Conservation (phyloP, 2,888 invertebrate species). For the Protophormia terraenovae region DNA sequence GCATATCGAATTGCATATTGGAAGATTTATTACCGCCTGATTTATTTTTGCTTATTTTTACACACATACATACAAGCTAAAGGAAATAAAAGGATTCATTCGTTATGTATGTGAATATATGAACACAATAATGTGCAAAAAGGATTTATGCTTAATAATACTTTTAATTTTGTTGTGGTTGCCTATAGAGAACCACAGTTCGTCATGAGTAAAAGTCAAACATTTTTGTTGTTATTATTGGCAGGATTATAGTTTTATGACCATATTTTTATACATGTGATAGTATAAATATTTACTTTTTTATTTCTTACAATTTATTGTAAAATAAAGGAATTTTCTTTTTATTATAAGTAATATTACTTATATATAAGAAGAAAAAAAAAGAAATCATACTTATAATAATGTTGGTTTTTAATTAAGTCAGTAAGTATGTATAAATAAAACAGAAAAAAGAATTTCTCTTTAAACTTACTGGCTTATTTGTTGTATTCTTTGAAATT, state of each 20-base stretch:
- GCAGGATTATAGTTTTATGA: slow-evolving; percentile 52
- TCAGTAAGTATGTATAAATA: no score
- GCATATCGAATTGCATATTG: slow-evolving; percentile 79
- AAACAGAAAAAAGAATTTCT: background rate
- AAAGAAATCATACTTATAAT: background rate
- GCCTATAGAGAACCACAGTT: slow-evolving; percentile 34
- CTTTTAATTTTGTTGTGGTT: slow-evolving; percentile 64
- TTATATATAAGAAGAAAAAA: background rate
- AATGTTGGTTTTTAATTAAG: slow-evolving; percentile 47
- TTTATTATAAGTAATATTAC: slow-evolving; percentile 1
- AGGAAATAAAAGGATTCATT: slow-evolving; percentile 25
- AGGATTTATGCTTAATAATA: slow-evolving; percentile 63
- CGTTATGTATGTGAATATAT: background rate
- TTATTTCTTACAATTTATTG: background rate
- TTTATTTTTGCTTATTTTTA: slow-evolving; percentile 74
- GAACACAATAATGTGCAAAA: background rate
- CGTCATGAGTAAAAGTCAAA: slow-evolving; percentile 44
- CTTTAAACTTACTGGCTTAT: background rate
- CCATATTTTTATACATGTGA: no score
- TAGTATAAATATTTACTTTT: background rate
- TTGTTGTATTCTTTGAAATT: background rate
- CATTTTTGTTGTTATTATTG: slow-evolving; percentile 1
- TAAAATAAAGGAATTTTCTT: background rate
- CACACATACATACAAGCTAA: background rate
- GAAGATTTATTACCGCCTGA: slow-evolving; percentile 78